Percentiles rank a stretch among this genome's conserved stretches.
phyloP scores from a whole-genome alignment of 2,797 vertebrate species.

The Yasuhikotakia modesta region DNA sequence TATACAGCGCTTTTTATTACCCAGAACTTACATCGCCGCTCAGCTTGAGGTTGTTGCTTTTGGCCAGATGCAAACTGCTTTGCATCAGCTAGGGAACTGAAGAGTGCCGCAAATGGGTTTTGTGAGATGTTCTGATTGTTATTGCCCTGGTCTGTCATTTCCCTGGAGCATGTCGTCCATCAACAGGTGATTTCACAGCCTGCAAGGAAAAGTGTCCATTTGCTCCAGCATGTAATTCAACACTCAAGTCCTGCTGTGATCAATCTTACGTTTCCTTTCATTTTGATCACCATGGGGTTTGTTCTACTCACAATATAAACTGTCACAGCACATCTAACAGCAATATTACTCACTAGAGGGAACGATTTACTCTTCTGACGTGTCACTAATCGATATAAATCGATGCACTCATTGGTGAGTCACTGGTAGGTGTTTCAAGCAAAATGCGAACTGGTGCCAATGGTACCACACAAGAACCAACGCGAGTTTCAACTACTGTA shows the following conservation, averaged over 20 bases:
- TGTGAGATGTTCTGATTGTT: conserved; percentile 96
- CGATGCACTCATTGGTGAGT: background rate
- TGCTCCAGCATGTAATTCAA: background rate
- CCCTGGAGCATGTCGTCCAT: conserved; percentile 79
- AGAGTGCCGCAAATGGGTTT: conserved; percentile 97
- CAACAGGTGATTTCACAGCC: conserved; percentile 57
- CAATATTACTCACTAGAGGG: background rate
- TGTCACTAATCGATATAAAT: background rate
- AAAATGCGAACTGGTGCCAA: background rate
- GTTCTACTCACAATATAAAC: background rate
- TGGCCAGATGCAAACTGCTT: conserved; percentile 93
- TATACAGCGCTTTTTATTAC: background rate
- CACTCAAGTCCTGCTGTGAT: background rate
- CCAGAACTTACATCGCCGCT: conserved; percentile 74
- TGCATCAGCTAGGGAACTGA: conserved; percentile 94
- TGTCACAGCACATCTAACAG: background rate
- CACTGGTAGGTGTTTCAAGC: background rate
- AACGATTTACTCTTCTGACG: background rate
- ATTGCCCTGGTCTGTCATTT: conserved; percentile 99
- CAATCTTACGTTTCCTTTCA: background rate
- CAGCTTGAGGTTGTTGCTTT: conserved; percentile 78
- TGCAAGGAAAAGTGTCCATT: conserved; percentile 40
- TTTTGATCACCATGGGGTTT: background rate
- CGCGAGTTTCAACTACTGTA: background rate
- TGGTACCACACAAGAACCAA: conserved; percentile 11